A percentile compares a stretch with the other conserved stretches of the same genome.
These are phyloP conservation scores for Lypha dubia DNA, from an alignment of 2,888 invertebrate species.

Conservation along the genomic window DNA sequence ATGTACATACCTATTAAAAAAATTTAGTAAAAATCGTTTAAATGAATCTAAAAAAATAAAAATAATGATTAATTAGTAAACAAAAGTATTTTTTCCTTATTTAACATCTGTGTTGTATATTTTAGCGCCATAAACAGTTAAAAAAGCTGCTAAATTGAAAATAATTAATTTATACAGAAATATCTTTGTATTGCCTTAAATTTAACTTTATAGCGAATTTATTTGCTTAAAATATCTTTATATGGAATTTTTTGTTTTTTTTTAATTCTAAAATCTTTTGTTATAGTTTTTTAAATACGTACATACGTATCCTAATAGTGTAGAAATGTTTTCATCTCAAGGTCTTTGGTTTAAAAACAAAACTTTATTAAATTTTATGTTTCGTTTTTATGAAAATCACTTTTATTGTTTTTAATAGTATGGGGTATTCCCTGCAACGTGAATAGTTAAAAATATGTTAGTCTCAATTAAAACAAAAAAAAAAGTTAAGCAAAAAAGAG, in stretches of 20 bases:
- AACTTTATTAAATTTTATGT: not conserved
- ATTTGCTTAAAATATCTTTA: not conserved
- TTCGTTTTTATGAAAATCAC: not conserved
- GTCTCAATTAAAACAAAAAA: too few species aligned
- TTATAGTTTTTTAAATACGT: not conserved
- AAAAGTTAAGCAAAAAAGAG: too few species aligned
- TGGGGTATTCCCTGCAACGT: not conserved
- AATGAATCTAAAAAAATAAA: not conserved
- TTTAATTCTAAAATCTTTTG: not conserved
- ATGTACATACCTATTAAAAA: too few species aligned
- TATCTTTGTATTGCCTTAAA: not conserved
- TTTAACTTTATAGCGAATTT: not conserved
- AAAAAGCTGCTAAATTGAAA: not conserved
- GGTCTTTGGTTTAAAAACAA: constrained; percentile 30
- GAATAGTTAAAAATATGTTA: too few species aligned
- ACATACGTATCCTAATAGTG: not conserved
- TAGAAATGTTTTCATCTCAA: constrained; percentile 32
- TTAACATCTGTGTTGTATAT: not conserved
- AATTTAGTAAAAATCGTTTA: not conserved
- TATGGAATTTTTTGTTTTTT: not conserved
- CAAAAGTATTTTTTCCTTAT: not conserved
- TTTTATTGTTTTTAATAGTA: not conserved
- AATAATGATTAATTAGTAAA: not conserved
- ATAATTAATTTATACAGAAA: not conserved
- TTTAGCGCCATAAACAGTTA: not conserved